A percentile compares a stretch with the other conserved stretches of the same genome.
Evolutionary conservation across 1,140 invertebrate species (phyloP).

Genomic region (Achatina immaculata): DNA sequence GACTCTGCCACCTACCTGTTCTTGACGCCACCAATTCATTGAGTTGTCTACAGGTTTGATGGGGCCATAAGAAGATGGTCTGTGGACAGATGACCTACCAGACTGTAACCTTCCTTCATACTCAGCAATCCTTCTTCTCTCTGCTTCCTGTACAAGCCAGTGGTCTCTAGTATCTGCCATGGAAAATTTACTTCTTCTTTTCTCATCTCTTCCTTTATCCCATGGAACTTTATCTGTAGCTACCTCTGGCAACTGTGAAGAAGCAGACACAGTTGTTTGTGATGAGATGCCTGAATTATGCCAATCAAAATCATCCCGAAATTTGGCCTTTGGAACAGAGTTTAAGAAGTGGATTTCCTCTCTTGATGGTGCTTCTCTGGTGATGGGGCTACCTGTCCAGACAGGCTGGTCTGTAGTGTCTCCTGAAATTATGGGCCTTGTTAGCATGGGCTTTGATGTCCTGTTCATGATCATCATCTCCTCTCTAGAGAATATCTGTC

Average conservation of each 20-base stretch:
- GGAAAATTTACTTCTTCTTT: not conserved
- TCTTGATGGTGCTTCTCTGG: conserved; percentile 45
- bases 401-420: not conserved
- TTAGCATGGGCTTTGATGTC: conserved; percentile 57
- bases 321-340: conserved; percentile 58
- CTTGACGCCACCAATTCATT: conserved; percentile 51
- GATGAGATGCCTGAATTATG: conserved; percentile 26
- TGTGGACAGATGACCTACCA: not conserved
- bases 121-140: conserved; percentile 77
- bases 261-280: not conserved
- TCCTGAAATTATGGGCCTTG: conserved; percentile 34
- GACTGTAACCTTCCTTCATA: conserved; percentile 35
- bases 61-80: conserved; percentile 50
- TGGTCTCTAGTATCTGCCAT: conserved; percentile 43
- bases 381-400: conserved; percentile 31
- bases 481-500: conserved; percentile 47
- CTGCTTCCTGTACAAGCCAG: conserved; percentile 83
- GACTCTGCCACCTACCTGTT: conserved; percentile 12
- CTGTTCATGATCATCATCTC: conserved; percentile 66
- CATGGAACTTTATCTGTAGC: not conserved
- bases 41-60: conserved; percentile 55
- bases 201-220: not conserved
- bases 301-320: conserved; percentile 51
- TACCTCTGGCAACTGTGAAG: not conserved
- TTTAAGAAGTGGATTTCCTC: conserved; percentile 57